A percentile compares a stretch with the other conserved stretches of the same genome.
Conservation (phyloP, 2,113 vertebrate species). For the Sphaerodactylus townsendi region DNA sequence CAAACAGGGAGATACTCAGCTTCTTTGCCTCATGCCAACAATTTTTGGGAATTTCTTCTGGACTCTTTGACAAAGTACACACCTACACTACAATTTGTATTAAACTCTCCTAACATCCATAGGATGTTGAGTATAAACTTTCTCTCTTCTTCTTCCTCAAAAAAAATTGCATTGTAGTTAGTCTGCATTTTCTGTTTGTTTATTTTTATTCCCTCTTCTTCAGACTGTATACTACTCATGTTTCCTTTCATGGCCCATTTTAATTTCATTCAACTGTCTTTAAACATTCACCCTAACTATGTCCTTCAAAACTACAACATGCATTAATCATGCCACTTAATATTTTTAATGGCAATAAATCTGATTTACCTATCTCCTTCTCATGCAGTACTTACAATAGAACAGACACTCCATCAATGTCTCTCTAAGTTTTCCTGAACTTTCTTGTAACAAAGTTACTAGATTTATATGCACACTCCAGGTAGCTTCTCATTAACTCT, state of each 20-base stretch:
- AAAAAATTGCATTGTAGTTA: neutral
- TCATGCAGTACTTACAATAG: neutral
- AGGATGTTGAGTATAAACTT: neutral
- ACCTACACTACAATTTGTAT: constrained; percentile 5
- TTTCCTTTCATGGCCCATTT: neutral
- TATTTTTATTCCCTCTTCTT: neutral
- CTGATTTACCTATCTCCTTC: neutral
- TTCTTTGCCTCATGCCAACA: constrained; percentile 1
- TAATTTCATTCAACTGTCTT: neutral
- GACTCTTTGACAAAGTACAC: neutral
- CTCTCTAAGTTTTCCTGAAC: neutral
- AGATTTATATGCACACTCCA: neutral
- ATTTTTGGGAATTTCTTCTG: neutral
- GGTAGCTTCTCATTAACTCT: constrained; percentile 20
- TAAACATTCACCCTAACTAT: neutral
- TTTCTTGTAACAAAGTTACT: neutral
- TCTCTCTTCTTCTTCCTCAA: neutral
- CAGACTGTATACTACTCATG: constrained; percentile 1
- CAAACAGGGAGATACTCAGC: neutral
- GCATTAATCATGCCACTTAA: neutral
- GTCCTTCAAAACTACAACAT: constrained; percentile 11
- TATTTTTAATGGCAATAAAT: constrained; percentile 18
- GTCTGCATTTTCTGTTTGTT: neutral
- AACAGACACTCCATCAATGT: neutral
- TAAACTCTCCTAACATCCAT: neutral